These are phyloP conservation scores for Cataglyphis albicans DNA, from an alignment of 2,888 invertebrate species.

Conservation along the genomic window DNA sequence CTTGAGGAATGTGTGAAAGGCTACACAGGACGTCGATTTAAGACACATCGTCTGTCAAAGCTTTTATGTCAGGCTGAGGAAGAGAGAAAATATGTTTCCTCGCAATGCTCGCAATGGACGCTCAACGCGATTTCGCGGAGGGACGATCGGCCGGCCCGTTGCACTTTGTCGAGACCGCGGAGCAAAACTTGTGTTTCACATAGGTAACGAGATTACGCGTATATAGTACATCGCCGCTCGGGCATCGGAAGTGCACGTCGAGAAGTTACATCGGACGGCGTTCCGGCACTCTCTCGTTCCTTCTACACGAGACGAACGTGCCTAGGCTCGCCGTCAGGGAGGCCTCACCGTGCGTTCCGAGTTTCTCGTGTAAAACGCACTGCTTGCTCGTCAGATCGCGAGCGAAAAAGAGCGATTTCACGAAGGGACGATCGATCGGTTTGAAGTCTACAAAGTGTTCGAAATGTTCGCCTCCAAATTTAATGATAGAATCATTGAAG, in stretches of 20 bases:
- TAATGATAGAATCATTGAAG: neutral
- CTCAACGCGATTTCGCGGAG: slow-evolving; percentile 31
- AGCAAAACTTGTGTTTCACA: slow-evolving; percentile 46
- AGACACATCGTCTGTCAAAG: neutral
- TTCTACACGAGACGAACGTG: slow-evolving; percentile 16
- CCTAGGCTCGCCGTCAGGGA: slow-evolving; percentile 34
- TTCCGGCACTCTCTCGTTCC: slow-evolving; percentile 30
- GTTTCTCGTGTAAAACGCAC: slow-evolving; percentile 33
- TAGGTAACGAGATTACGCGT: slow-evolving; percentile 45
- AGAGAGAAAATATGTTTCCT: neutral
- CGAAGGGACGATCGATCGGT: slow-evolving; percentile 35
- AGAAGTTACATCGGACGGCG: slow-evolving; percentile 45
- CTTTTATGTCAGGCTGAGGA: neutral
- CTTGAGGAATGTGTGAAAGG: neutral
- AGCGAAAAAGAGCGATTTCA: slow-evolving; percentile 29
- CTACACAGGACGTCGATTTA: neutral
- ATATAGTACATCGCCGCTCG: neutral
- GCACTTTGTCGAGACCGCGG: slow-evolving; percentile 32
- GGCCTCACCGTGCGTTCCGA: slow-evolving; percentile 32
- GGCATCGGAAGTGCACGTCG: slow-evolving; percentile 45
- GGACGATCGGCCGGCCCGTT: slow-evolving; percentile 53
- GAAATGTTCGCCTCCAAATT: slow-evolving; percentile 12
- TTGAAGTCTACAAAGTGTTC: neutral
- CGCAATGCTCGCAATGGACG: slow-evolving; percentile 40
- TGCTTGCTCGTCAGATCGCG: slow-evolving; percentile 17